Base-by-base conservation (phyloP, 2,113 vertebrate species). In the Chauna torquata region DNA sequence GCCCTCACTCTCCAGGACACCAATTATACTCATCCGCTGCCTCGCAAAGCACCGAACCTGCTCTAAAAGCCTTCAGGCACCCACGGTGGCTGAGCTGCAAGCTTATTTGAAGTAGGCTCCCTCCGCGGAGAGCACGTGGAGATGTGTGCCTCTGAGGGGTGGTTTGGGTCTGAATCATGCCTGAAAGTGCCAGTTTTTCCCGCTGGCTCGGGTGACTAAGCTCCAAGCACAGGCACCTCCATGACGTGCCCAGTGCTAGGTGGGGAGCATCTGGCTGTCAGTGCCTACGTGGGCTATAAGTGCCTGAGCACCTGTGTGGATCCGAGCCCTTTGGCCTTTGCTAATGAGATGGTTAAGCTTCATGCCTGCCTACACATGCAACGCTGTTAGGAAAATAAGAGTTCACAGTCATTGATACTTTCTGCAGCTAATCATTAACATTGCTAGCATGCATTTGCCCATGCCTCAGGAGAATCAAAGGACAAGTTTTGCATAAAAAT, bases 401-500 rank as follows among this genome's bases (percentile, higher is more conserved):
- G 62, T 50, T 80, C 55, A 16, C 45, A 44, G 36, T 28, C 82
- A 54, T 14, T 0, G 2, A 80, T 90, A 50, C 54, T 68, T 92
- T 54, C 68, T 66, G 78, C 32, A 77, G 64, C 70, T 92, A 79
- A 86, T 65, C 75, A 50, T 94, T 86, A 88, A 32, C 47, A 42
- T 40, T 34, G 45, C 87, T 62, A 66, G 78, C 85, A 59, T 38
- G 78, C 70, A 38, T 85, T 85, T 92, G 32, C 59, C 64, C 28
- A 2, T 66, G 80, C 66, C 93, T 88, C 42, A 15, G 50, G 71
- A 94, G 52, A 89, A 87, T 69, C 84, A 87, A 92, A 91, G 90
- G 81, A 90, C 74, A 65, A 30, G 24, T 70, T 96, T 96, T 93
- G 58, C 92, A 94, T 96, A 83, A 95, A 88, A 17, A 1, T 50